Evolutionary conservation across 2,113 vertebrate species (phyloP), one percentile per base, ranked within the genome.

Genomic region (Elephantulus edwardii): DNA sequence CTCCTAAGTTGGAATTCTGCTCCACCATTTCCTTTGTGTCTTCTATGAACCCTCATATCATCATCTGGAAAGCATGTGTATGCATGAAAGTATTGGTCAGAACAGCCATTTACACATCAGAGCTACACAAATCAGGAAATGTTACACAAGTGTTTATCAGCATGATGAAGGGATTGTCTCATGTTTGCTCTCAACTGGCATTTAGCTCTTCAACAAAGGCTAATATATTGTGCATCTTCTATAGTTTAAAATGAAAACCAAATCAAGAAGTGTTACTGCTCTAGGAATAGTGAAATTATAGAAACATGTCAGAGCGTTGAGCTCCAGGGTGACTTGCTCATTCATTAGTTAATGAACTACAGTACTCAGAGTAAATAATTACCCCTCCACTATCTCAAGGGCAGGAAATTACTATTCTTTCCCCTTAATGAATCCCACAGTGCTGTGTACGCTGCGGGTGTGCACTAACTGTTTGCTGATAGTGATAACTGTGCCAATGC

Each of bases 391-490:
- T 40, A 54, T 86, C 80, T 95, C 93, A 93, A 95, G 94, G 94
- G 85, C 86, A 90, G 76, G 26, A 90, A 95, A 93, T 94, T 68
- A 92, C 66, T 74, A 48, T 30, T 90, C 76, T 86, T 85, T 83
- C 71, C 83, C 54, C 80, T 93, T 94, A 93, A 94, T 83, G 83
- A 94, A 42, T 58, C 88, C 52, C 54, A 38, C 22, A 50, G 75
- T 71, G 88, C 71, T 83, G 42, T 54, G 50, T 64, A 90, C 85
- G 77, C 94, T 93, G 94, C 2, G 28, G 95, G 93, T 81, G 8
- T 79, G 79, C 44, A 54, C 76, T 86, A 85, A 95, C 81, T 94
- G 91, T 96, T 95, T 95, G 83, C 66, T 77, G 85, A 91, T 96
- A 94, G 93, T 88, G 91, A 86, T 90, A 48, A 91, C 86, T 19